Base-by-base conservation (phyloP, 2,888 invertebrate species). In the Papilio protenor region DNA sequence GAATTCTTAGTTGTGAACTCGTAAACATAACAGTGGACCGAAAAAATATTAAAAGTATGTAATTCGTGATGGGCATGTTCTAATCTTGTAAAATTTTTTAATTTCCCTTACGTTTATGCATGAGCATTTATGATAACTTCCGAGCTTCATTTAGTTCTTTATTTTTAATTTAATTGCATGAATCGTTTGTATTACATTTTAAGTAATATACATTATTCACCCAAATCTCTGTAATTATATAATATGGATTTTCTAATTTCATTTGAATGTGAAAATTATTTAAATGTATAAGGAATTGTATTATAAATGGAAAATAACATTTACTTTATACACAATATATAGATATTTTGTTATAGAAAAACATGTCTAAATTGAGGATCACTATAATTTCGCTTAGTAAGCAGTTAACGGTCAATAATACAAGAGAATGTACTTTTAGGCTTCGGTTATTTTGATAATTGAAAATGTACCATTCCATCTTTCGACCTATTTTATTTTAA, bases 11-110 rank as follows among this genome's bases (percentile, higher is more conserved):
- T 8, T 70, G 27, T 71, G 49, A 76, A 14, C 45, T 45, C 57
- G n/a, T 61, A 59, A 52, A 40, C n/a, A 18, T 72, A 23, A 61
- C 21, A 52, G 64, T 12, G 21, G 45, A 64, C 64, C 16, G 55
- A 55, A 23, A 55, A 71, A 72, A 77, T 47, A 59, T 21, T 49
- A 74, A 73, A 74, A 75, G 78, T 78, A 75, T 55, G 78, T 78
- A 78, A 72, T 64, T 72, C 27, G 71, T 61, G 57, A 23, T 23
- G n/a, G 61, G 77, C 70, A 71, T 74, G 77, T 74, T 21, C 40
- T 74, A 10, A 6, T 45, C n/a, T 73, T 59, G n/a, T 73, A 12
- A 14, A 40, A 40, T 27, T 73, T 40, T 40, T 2, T 14, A n/a
- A 70, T 18, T 11, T 6, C 6, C 12, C 23, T 49, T 49, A 55